Evolutionary conservation across 2,797 vertebrate genomes (phyloP).

Genomic region (Ispidina lecontei): DNA sequence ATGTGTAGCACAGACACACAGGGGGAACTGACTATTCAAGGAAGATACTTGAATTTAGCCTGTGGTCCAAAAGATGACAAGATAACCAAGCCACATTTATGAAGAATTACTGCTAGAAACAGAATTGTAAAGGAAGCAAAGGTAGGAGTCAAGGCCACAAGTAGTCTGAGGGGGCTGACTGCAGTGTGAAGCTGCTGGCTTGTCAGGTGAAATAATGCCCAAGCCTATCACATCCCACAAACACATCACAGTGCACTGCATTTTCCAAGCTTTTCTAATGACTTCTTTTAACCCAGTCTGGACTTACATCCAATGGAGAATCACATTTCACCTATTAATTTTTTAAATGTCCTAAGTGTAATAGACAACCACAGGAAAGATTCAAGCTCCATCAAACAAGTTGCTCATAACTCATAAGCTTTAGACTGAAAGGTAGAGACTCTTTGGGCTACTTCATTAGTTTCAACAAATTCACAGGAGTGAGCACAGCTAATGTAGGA

Average conservation of each 20-base stretch:
- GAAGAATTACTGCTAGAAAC: neutral
- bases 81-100: neutral
- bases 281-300: neutral
- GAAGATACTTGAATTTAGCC: neutral
- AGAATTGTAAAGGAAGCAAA: neutral
- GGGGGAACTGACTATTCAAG: neutral
- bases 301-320: neutral
- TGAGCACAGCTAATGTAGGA: neutral
- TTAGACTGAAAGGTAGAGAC: neutral
- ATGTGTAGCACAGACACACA: neutral
- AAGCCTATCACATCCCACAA: neutral
- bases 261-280: neutral
- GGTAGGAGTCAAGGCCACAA: neutral
- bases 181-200: neutral
- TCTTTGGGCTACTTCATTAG: neutral
- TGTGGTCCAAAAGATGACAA: neutral
- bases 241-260: neutral
- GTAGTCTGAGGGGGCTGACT: neutral
- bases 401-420: neutral
- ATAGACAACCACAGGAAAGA: neutral
- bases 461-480: neutral
- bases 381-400: neutral
- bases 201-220: too few species aligned
- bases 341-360: neutral
- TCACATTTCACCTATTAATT: neutral